Evolutionary conservation across 2,888 invertebrate genomes (phyloP).

Genomic region (Nymphalis urticae): DNA sequence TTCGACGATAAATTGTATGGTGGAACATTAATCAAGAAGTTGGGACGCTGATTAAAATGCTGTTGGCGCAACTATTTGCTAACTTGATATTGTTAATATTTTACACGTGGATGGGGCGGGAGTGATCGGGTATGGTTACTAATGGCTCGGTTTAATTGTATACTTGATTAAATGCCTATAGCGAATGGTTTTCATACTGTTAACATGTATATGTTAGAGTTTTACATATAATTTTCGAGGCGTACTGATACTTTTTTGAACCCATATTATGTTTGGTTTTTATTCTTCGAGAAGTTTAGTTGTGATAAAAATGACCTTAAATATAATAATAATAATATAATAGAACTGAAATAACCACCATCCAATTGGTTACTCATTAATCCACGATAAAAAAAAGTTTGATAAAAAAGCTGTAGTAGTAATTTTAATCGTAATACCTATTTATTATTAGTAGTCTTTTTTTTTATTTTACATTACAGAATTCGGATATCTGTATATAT

Average conservation of each 20-base stretch:
- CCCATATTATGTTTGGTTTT: too few relatives aligned
- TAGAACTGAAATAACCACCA: too few relatives aligned
- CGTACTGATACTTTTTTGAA: not conserved
- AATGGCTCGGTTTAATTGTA: conserved; percentile 40
- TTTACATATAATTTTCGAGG: not conserved
- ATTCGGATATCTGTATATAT: too few relatives aligned
- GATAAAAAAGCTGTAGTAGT: too few relatives aligned
- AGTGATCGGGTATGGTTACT: conserved; percentile 64
- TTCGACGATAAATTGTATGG: conserved; percentile 78
- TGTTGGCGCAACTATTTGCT: conserved; percentile 79
- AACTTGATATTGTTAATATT: conserved; percentile 80
- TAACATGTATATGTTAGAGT: not conserved
- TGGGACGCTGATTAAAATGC: conserved; percentile 83
- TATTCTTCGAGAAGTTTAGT: too few relatives aligned
- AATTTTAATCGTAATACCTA: too few relatives aligned
- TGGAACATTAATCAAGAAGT: conserved; percentile 82
- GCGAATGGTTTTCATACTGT: not conserved
- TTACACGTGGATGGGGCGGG: conserved; percentile 65
- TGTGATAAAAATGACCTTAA: too few relatives aligned
- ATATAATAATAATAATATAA: too few relatives aligned
- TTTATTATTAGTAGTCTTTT: too few relatives aligned
- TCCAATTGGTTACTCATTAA: too few relatives aligned
- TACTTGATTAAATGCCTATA: conserved; percentile 10
- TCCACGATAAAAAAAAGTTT: too few relatives aligned
- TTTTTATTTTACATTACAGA: too few relatives aligned